Evolutionary conservation across 1,140 invertebrate genomes (phyloP), one percentile per base, ranked within the genome.

Genomic region (Metaphire vulgaris): DNA sequence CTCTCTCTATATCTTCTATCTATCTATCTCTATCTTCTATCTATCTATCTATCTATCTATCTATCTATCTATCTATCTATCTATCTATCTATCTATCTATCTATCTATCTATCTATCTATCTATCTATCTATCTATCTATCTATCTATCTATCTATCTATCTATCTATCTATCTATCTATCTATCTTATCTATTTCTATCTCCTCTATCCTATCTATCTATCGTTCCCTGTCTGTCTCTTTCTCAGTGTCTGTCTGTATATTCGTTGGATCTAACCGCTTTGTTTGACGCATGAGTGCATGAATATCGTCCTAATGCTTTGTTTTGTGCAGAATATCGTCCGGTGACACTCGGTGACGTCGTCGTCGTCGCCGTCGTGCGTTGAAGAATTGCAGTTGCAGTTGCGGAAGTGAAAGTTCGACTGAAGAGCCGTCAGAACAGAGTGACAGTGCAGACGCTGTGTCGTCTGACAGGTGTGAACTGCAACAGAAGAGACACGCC

Each of bases 381-480:
- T 30, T n/a, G 28, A 14, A 0, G 72, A n/a, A 26, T 41, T 41
- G 33, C 72, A 73, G 30, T 15, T 56, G 33, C 72, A 73, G 26
- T 14, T 28, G 26, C 28, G 32, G 72, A 73, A 73, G 28, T 56
- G 34, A 29, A 34, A 12, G 34, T 73, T 34, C 31, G 33, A 34
- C 72, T 73, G 72, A 28, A 73, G 72, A 2, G 41, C 41, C 0
- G 72, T 64, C 33, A 73, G 41, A 15, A 73, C 72, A 0, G 33
- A 64, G 33, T 41, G 32, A 34, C 72, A 73, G 33, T 56, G 33
- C 16, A 73, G 33, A 28, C 72, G 72, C 33, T 73, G 72, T 41
- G 33, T 30, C 14, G 72, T 34, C 41, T 73, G 32, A 34, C 72
- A 73, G 31, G 41, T 56, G 33, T 73, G 32, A 29, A 34, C 72